Conservation (phyloP, 1,140 invertebrate genomes). For the Bathynomus jamesi region DNA sequence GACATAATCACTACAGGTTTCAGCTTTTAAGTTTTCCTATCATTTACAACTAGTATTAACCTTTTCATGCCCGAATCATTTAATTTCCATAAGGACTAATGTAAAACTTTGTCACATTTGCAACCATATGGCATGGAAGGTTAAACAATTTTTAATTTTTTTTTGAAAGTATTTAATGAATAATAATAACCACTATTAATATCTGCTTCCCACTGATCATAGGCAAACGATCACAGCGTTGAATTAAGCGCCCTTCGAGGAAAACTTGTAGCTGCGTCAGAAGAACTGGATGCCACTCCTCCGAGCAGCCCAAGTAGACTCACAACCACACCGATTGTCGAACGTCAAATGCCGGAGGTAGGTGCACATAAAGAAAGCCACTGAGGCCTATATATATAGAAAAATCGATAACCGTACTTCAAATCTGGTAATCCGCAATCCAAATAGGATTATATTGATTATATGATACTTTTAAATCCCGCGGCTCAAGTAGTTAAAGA, state of each 20-base stretch:
- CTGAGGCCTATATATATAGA: background rate
- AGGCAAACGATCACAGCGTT: constrained; percentile 31
- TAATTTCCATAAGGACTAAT: no score
- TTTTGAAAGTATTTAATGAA: no score
- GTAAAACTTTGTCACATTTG: no score
- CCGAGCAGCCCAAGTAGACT: constrained; percentile 23
- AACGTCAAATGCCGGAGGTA: constrained; percentile 29
- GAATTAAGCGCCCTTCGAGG: constrained; percentile 27
- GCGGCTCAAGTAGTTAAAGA: background rate
- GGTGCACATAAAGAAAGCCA: background rate
- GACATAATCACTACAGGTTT: background rate
- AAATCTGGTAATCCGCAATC: background rate
- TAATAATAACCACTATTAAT: no score
- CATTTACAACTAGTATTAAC: no score
- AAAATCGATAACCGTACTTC: background rate
- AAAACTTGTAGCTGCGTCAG: constrained; percentile 23
- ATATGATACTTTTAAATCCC: background rate
- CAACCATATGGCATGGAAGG: no score
- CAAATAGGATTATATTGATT: background rate
- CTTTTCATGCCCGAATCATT: no score
- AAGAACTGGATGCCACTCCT: constrained; percentile 25
- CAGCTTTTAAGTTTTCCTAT: no score
- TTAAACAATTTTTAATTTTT: no score
- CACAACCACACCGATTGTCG: constrained; percentile 9
- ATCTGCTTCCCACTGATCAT: no score